A percentile compares a stretch with the other conserved stretches of the same genome.
Conservation (phyloP, 2,797 vertebrate genomes). For the Natrix natrix region DNA sequence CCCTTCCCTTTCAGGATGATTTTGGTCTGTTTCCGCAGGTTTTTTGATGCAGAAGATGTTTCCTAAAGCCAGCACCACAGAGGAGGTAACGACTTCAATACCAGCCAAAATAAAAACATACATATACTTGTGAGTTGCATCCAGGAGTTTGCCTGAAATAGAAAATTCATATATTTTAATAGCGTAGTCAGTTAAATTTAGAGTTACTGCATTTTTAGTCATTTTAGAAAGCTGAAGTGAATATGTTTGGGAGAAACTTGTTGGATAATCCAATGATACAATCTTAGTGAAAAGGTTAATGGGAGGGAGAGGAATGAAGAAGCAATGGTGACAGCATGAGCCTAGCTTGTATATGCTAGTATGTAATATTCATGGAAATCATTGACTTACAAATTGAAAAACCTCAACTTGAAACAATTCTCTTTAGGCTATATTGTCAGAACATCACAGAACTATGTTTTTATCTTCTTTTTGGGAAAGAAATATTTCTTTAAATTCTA, state of each 20-base stretch:
- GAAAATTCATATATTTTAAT: neutral
- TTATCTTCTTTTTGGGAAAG: neutral
- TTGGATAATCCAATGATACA: neutral
- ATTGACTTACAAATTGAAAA: neutral
- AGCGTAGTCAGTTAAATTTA: neutral
- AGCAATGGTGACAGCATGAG: too few species aligned
- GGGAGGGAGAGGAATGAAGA: neutral
- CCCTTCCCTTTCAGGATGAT: conserved; percentile 68
- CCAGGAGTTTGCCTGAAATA: conserved; percentile 81
- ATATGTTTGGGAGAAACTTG: neutral
- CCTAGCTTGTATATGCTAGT: neutral
- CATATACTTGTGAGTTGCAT: conserved; percentile 83
- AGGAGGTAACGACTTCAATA: conserved; percentile 81
- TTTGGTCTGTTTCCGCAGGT: conserved; percentile 60
- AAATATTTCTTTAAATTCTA: neutral
- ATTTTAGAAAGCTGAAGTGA: neutral
- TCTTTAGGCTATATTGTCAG: neutral
- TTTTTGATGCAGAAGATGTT: conserved; percentile 83
- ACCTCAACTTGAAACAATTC: neutral
- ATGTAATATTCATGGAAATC: neutral
- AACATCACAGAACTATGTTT: neutral
- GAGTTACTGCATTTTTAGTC: neutral
- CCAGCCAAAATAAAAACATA: conserved; percentile 90
- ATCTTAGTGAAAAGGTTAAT: neutral
- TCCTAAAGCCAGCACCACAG: conserved; percentile 80